These are phyloP conservation scores for Poeciliopsis turneri DNA, from an alignment of 2,797 vertebrate genomes.

Conservation along the genomic window DNA sequence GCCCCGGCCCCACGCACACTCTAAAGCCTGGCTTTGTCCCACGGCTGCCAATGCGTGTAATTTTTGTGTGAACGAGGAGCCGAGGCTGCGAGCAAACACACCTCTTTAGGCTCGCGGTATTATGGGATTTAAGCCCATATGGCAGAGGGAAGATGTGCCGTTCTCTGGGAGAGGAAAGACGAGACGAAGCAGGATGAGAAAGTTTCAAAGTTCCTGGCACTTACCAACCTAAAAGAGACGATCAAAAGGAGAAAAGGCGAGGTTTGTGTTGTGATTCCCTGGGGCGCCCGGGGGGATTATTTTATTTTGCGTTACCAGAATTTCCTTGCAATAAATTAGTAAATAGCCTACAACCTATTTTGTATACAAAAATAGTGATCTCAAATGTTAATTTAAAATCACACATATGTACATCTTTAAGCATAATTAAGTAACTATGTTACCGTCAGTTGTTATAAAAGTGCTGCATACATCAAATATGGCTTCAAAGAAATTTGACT, in stretches of 20 bases:
- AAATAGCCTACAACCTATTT: too few species aligned
- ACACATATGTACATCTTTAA: too few species aligned
- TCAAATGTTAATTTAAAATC: too few species aligned
- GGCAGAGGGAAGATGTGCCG: conserved; percentile 65
- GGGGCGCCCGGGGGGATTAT: not conserved
- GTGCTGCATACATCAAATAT: too few species aligned
- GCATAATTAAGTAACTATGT: too few species aligned
- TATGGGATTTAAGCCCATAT: conserved; percentile 65
- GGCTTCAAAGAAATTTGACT: too few species aligned
- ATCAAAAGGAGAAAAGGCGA: conserved; percentile 30
- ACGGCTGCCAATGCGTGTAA: conserved; percentile 75
- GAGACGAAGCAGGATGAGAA: conserved; percentile 13
- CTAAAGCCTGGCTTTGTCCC: conserved; percentile 73
- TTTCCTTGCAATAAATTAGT: too few species aligned
- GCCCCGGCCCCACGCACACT: conserved; percentile 38
- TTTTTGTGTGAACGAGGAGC: conserved; percentile 67
- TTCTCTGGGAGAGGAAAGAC: conserved; percentile 36
- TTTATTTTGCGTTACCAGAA: too few species aligned
- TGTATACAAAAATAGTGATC: too few species aligned
- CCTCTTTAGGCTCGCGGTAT: conserved; percentile 61
- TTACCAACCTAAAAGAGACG: conserved; percentile 14
- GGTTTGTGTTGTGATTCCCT: not conserved
- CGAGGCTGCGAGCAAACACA: conserved; percentile 67
- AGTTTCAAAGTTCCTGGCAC: conserved; percentile 35
- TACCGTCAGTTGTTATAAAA: too few species aligned